Evolutionary conservation across 1,140 invertebrate genomes (phyloP), one percentile per base, ranked within the genome.

Genomic region (Idris sp.): DNA sequence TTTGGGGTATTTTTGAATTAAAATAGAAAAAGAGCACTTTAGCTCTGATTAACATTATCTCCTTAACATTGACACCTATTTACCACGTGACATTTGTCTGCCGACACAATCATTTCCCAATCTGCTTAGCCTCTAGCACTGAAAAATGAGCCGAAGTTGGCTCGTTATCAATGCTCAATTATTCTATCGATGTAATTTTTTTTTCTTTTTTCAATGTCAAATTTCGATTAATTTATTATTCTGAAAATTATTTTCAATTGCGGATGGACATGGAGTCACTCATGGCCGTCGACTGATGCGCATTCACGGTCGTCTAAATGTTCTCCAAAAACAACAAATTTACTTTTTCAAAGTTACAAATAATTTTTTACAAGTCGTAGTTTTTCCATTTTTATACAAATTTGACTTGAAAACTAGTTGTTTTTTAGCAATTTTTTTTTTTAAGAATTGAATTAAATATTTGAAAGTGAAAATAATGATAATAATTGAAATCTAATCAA

Each of bases 241-340:
- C 35, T 28, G 58, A 14, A 56, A 64, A 59, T 73, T 65, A 59
- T 54, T 49, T 28, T 73, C 46, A 53, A 64, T 73, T 46, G 49
- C 41, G 43, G 35, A 48, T 9, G 41, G 25, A 41, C 41, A 28
- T 18, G 15, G 61, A 48, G 61, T 53, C 69, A 72, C 44, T 59
- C 59, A 58, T 65, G 59, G 61, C 46, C 46, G 49, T 13, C 54
- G 36, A 54, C 54, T 61, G 65, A 18, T 38, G 31, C 33, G 14
- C n/a, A 65, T 11, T 48, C 31, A 13, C 33, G 14, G 22, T 41
- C 14, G 22, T 13, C 33, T 33, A 31, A 61, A 48, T 61, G 43
- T 48, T 30, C 18, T 15, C 43, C 13, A 10, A 38, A 38, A 59
- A n/a, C n/a, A n/a, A n/a, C n/a, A n/a, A 33, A n/a, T 22, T 22